These are phyloP conservation scores for Oryzias curvinotus DNA, from an alignment of 2,113 vertebrate genomes.

Conservation along the genomic window DNA sequence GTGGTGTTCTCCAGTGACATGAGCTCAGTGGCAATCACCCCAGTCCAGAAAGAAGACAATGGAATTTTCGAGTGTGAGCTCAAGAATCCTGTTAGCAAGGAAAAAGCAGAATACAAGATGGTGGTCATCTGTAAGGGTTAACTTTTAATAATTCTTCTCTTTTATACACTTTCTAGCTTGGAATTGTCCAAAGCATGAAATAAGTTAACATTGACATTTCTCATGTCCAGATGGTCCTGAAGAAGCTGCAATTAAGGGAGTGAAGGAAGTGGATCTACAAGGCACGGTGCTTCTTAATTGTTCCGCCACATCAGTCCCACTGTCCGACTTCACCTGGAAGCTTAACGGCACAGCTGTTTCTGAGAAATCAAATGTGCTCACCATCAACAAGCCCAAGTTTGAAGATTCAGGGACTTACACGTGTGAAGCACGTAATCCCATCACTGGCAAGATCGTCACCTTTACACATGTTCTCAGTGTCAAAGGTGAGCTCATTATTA, in stretches of 20 bases:
- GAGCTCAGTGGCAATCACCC: slow-evolving; percentile 31
- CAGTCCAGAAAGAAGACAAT: slow-evolving; percentile 59
- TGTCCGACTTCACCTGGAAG: slow-evolving; percentile 65
- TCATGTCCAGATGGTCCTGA: slow-evolving; percentile 71
- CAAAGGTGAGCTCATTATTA: slow-evolving; percentile 55
- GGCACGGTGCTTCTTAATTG: neutral
- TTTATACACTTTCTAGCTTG: neutral
- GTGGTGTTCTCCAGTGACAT: slow-evolving; percentile 19
- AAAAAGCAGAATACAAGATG: slow-evolving; percentile 29
- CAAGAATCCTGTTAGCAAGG: slow-evolving; percentile 35
- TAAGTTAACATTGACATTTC: neutral
- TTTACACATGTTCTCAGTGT: slow-evolving; percentile 35
- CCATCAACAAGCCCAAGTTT: neutral
- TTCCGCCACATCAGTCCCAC: slow-evolving; percentile 35
- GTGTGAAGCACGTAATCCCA: slow-evolving; percentile 57
- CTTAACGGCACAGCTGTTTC: slow-evolving; percentile 34
- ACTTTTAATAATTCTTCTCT: neutral
- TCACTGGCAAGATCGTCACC: slow-evolving; percentile 34
- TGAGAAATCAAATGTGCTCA: fast-evolving
- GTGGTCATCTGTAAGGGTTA: slow-evolving; percentile 70
- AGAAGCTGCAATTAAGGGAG: fast-evolving
- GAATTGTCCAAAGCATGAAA: too few relatives aligned
- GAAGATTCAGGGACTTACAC: slow-evolving; percentile 62
- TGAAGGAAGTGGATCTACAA: neutral
- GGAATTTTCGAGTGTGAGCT: slow-evolving; percentile 61